Conservation (phyloP, 53 echinoderm and acorn worm species). For the Echinometra lucunter region DNA sequence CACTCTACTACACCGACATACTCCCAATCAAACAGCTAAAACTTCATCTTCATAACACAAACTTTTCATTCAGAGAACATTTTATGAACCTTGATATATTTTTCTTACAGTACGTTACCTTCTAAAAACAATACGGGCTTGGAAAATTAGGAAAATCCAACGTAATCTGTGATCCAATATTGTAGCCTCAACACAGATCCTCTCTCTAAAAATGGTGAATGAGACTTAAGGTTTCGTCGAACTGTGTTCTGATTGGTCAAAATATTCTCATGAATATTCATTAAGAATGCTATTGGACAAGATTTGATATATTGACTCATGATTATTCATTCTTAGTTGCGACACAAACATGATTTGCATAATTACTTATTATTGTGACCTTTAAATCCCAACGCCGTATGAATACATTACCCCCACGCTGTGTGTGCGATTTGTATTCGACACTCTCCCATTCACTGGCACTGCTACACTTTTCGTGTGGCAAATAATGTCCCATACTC, state of each 20-base stretch:
- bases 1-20: slow-evolving; percentile 47
- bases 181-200: slow-evolving; percentile 41
- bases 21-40: slow-evolving; percentile 31
- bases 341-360: slow-evolving; percentile 70
- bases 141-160: slow-evolving; percentile 33
- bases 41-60: background rate
- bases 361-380: slow-evolving; percentile 61
- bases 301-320: slow-evolving; percentile 32
- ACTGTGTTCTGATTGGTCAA: slow-evolving; percentile 79
- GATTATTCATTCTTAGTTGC: slow-evolving; percentile 53
- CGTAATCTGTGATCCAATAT: slow-evolving; percentile 34
- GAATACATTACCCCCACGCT: slow-evolving; percentile 10
- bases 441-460: slow-evolving; percentile 1
- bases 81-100: background rate
- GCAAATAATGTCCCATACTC: background rate
- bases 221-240: slow-evolving; percentile 77
- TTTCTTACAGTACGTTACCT: slow-evolving; percentile 3
- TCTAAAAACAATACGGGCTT: background rate
- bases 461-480: background rate
- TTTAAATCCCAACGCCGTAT: slow-evolving; percentile 60
- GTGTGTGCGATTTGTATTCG: background rate
- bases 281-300: background rate
- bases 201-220: slow-evolving; percentile 94
- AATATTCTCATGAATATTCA: slow-evolving; percentile 71
- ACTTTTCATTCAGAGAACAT: background rate